A percentile compares a stretch with the other conserved stretches of the same genome.
These are phyloP conservation scores for Ecdyonurus torrentis DNA, from an alignment of 2,888 invertebrate genomes.

Conservation along the genomic window DNA sequence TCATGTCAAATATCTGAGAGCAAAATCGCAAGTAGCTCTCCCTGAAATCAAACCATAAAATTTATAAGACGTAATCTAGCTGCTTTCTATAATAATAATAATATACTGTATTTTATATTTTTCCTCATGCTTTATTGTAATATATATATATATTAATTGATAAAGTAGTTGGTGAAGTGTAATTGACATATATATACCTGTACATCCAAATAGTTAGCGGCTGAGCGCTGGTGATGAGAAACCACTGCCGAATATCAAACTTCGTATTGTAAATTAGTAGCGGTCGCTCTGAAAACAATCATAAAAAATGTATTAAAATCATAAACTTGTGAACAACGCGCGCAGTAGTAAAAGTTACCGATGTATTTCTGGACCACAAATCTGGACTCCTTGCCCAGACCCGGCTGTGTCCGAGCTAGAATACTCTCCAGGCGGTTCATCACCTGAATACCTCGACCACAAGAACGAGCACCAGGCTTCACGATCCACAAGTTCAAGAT, in stretches of 20 bases:
- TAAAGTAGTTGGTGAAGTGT: background rate
- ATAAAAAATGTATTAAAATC: background rate
- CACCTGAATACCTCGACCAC: conserved; percentile 77
- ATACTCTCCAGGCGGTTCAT: conserved; percentile 78
- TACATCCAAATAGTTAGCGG: conserved; percentile 88
- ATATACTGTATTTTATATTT: background rate
- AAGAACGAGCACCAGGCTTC: conserved; percentile 85
- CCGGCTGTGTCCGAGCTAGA: conserved; percentile 41
- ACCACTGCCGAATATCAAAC: conserved; percentile 94
- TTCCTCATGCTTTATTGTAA: background rate
- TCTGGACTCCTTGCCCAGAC: conserved; percentile 45
- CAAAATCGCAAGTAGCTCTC: conserved; percentile 88
- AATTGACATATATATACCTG: too few species aligned
- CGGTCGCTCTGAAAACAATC: conserved; percentile 54
- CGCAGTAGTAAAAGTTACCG: conserved; percentile 43
- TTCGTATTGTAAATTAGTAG: conserved; percentile 78
- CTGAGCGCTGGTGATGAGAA: conserved; percentile 76
- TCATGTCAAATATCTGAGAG: conserved; percentile 70
- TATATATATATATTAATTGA: background rate
- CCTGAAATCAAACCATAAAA: conserved; percentile 29
- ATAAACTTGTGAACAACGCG: background rate
- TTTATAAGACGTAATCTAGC: too few species aligned
- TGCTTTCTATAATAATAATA: background rate
- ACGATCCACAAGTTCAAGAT: conserved; percentile 84
- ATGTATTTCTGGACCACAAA: conserved; percentile 94